Evolutionary conservation across 1,140 invertebrate genomes (phyloP).

Genomic region (Aphaenogaster floridana): DNA sequence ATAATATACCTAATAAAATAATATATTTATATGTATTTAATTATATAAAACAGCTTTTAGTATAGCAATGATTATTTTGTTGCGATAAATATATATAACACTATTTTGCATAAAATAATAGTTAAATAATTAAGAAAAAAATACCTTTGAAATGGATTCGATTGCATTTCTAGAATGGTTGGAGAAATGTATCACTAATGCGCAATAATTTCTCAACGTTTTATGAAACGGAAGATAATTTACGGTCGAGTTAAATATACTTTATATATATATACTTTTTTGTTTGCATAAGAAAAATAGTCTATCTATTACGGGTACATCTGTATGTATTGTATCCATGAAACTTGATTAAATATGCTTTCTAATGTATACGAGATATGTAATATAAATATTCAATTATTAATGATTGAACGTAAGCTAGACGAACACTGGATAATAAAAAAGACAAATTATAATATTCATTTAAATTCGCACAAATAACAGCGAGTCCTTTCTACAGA

Average conservation of each 20-base stretch:
- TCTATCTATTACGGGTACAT: neutral
- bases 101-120: constrained; percentile 3
- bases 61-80: neutral
- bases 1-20: neutral
- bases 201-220: neutral
- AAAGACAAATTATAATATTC: constrained; percentile 19
- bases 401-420: constrained; percentile 5
- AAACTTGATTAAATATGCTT: constrained; percentile 4
- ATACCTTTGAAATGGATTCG: neutral
- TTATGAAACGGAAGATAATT: constrained; percentile 7
- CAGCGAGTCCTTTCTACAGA: neutral
- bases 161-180: neutral
- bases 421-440: constrained; percentile 3
- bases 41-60: neutral
- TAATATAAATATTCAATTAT: constrained; percentile 1
- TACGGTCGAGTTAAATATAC: constrained; percentile 5
- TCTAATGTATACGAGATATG: neutral
- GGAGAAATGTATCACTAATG: neutral
- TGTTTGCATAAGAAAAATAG: constrained; percentile 20
- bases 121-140: neutral
- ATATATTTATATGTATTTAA: neutral
- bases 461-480: neutral
- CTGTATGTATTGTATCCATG: neutral
- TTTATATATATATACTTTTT: constrained; percentile 45
- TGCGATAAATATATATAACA: neutral